phyloP scores from a whole-genome alignment of 2,113 vertebrate genomes.

The Cacatua alba region DNA sequence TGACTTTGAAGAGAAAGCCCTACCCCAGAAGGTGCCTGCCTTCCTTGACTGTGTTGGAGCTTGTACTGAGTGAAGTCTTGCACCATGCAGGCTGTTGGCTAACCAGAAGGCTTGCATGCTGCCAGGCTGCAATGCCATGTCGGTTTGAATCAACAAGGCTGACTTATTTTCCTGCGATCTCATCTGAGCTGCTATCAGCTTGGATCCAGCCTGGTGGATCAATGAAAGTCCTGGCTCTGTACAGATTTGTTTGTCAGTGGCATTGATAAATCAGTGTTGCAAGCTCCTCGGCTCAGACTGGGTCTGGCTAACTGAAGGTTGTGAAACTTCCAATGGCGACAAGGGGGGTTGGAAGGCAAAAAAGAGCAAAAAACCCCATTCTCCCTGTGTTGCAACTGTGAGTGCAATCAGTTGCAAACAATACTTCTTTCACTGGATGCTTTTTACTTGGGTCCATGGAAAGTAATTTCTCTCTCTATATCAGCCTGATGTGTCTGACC shows the following conservation, averaged over 20 bases:
- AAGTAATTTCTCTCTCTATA: conserved; percentile 42
- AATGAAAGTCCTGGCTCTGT: conserved; percentile 14
- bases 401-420: conserved; percentile 29
- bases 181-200: not conserved
- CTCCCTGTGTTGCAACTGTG: conserved; percentile 59
- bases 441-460: conserved; percentile 10
- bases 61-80: not conserved
- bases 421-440: conserved; percentile 32
- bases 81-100: not conserved
- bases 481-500: conserved; percentile 34
- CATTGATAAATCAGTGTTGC: conserved; percentile 58
- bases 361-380: not conserved
- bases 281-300: conserved; percentile 47
- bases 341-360: not conserved
- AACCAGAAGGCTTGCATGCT: not conserved
- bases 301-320: conserved; percentile 26
- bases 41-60: not conserved
- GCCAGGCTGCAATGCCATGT: not conserved
- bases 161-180: not conserved
- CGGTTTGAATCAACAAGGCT: not conserved
- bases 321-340: conserved; percentile 62
- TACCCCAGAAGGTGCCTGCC: not conserved
- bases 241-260: conserved; percentile 50
- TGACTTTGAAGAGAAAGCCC: not conserved
- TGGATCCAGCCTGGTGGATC: conserved; percentile 11